Evolutionary conservation across 2,113 vertebrate genomes (phyloP).

Genomic region (Nothobranchius furzeri): DNA sequence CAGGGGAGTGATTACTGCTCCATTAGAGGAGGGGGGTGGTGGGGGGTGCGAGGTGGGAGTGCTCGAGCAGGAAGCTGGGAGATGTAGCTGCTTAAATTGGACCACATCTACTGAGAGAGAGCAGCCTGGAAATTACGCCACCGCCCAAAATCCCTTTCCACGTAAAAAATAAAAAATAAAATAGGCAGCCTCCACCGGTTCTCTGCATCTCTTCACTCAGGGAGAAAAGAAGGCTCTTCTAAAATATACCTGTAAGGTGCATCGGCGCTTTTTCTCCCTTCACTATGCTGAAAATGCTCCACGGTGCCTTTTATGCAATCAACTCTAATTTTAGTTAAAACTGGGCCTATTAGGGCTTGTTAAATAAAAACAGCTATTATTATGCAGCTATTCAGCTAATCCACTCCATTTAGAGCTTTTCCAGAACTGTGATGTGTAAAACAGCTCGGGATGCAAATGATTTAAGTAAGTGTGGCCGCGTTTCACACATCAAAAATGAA

Average conservation of each 20-base stretch:
- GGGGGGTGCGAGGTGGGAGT: constrained; percentile 29
- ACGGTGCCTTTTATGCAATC: constrained; percentile 52
- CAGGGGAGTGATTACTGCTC: constrained; percentile 80
- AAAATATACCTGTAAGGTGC: constrained; percentile 52
- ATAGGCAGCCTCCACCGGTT: constrained; percentile 31
- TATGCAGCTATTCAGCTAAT: background rate
- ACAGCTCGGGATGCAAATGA: background rate
- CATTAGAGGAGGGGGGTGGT: constrained; percentile 66
- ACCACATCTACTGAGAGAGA: constrained; percentile 70
- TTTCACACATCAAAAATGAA: background rate
- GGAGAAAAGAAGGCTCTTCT: constrained; percentile 48
- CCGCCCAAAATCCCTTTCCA: constrained; percentile 59
- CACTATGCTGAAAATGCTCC: constrained; percentile 48
- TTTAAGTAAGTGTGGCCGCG: background rate
- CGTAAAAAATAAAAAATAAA: constrained; percentile 32
- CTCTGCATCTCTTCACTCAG: constrained; percentile 70
- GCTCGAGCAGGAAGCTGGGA: constrained; percentile 70
- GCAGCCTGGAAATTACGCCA: constrained; percentile 74
- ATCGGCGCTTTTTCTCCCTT: constrained; percentile 36
- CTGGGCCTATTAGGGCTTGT: constrained; percentile 26
- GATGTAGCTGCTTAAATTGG: constrained; percentile 78
- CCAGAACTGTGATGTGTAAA: background rate
- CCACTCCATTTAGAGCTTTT: background rate
- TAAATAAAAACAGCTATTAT: constrained; percentile 17
- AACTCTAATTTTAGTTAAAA: constrained; percentile 48